phyloP scores from a whole-genome alignment of 2,888 invertebrate species.

The Troglohyphantes excavatus region DNA sequence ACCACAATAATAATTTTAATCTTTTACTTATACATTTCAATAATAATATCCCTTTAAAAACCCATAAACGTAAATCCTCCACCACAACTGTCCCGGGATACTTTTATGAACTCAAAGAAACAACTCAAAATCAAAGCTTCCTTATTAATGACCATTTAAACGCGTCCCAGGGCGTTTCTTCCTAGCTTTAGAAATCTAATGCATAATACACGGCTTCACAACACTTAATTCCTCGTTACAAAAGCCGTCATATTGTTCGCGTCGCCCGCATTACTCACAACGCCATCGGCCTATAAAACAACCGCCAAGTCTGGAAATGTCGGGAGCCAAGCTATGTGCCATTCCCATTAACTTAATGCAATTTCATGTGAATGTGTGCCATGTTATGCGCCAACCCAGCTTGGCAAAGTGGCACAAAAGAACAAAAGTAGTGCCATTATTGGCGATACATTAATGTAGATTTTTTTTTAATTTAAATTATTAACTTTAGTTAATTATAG shows the following conservation, averaged over 20 bases:
- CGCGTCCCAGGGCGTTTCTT: too few relatives aligned
- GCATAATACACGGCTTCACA: conserved; percentile 13
- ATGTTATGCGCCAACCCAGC: conserved; percentile 6
- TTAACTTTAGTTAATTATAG: too few relatives aligned
- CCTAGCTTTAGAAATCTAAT: not conserved
- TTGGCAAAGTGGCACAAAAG: conserved; percentile 45
- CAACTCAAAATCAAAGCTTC: not conserved
- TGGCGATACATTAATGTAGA: too few relatives aligned
- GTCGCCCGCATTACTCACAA: conserved; percentile 27
- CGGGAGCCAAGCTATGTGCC: not conserved
- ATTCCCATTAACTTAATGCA: conserved; percentile 1
- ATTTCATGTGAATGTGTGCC: conserved; percentile 33
- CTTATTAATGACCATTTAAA: conserved; percentile 12
- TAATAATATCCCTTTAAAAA: too few relatives aligned
- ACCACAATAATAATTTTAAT: too few relatives aligned
- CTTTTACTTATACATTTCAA: too few relatives aligned
- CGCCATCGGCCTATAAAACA: conserved; percentile 27
- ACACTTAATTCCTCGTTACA: conserved; percentile 42
- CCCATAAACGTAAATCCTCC: too few relatives aligned
- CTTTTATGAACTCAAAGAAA: too few relatives aligned
- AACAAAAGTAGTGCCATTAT: not conserved
- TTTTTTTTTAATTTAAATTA: too few relatives aligned
- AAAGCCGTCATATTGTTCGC: conserved; percentile 7
- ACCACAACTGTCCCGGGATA: too few relatives aligned
- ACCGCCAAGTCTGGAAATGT: not conserved